phyloP scores from a whole-genome alignment of 2,797 vertebrate species.

The Phylloscopus collybita region DNA sequence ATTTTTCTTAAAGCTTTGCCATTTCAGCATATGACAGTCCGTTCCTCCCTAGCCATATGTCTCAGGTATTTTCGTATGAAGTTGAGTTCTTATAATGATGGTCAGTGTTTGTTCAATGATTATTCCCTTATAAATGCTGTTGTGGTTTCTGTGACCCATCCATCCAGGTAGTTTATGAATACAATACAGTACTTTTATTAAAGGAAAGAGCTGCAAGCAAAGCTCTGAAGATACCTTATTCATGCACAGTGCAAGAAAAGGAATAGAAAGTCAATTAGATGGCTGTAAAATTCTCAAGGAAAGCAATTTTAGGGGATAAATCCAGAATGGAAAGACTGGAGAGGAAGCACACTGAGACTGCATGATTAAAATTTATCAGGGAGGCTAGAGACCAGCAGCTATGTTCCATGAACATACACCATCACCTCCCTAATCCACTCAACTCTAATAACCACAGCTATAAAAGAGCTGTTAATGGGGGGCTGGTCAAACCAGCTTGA shows the following conservation, averaged over 20 bases:
- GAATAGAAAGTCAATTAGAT: slow-evolving; percentile 21
- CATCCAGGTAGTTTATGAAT: background rate
- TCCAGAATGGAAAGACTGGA: background rate
- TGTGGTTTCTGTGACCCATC: background rate
- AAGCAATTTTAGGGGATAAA: slow-evolving; percentile 20
- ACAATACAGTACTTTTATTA: background rate
- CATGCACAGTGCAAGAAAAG: background rate
- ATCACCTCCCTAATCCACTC: background rate
- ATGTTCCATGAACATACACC: background rate
- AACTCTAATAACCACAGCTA: background rate
- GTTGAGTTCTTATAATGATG: background rate
- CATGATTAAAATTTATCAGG: background rate
- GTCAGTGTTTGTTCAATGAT: background rate
- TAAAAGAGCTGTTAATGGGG: background rate
- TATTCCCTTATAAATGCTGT: background rate
- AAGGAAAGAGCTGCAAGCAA: background rate
- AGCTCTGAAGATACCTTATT: background rate
- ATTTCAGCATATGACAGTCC: background rate
- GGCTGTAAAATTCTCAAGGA: slow-evolving; percentile 12
- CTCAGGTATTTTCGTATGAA: background rate
- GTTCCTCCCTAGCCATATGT: background rate
- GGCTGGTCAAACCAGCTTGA: background rate
- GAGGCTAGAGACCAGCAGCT: background rate
- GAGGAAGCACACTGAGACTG: background rate
- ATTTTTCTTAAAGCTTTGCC: background rate